Percentiles rank a stretch among this genome's conserved stretches.
phyloP scores from a whole-genome alignment of 2,113 vertebrate genomes.

The Lamprotornis superbus region DNA sequence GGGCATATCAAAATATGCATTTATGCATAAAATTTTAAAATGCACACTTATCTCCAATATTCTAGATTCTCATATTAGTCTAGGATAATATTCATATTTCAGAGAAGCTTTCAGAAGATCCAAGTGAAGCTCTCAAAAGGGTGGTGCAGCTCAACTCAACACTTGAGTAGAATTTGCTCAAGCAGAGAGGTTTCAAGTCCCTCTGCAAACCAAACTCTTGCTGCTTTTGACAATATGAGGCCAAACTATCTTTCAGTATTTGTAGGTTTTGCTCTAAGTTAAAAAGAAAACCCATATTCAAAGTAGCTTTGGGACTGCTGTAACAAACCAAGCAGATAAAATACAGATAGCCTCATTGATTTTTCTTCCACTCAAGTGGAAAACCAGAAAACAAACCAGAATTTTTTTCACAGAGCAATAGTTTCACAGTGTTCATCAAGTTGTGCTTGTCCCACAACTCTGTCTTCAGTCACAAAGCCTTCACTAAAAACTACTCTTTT shows the following conservation, averaged over 20 bases:
- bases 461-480: background rate
- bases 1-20: background rate
- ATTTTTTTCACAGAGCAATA: rapidly evolving
- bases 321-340: background rate
- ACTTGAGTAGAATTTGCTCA: background rate
- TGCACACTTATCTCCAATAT: background rate
- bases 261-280: background rate
- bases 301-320: background rate
- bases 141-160: background rate
- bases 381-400: background rate
- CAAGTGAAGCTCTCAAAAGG: background rate
- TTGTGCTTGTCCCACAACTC: background rate
- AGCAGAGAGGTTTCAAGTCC: background rate
- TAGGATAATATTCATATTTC: background rate
- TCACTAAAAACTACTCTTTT: background rate
- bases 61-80: background rate
- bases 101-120: background rate
- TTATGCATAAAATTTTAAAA: background rate
- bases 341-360: background rate
- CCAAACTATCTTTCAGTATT: background rate
- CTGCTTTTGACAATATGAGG: background rate
- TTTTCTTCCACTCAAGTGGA: background rate
- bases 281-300: background rate
- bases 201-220: background rate
- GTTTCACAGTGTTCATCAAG: background rate